Percentiles rank a stretch among this genome's conserved stretches.
phyloP scores from a whole-genome alignment of 92 coral and sea anemone genomes.

The Zoanthus sociatus region DNA sequence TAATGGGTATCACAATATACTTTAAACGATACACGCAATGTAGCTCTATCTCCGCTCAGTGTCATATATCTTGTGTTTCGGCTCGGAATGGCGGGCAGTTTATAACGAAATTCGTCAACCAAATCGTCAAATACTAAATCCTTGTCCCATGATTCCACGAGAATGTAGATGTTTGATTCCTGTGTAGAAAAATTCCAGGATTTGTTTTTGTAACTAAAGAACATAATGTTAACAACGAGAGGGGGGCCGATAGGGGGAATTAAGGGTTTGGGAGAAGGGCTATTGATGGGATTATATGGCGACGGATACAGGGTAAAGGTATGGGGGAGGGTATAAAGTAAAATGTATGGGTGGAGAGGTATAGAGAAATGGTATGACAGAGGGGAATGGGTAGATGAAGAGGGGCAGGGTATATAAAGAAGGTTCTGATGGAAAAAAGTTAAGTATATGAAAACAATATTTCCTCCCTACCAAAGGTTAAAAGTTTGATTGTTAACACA shows the following conservation, averaged over 20 bases:
- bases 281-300: too few relatives aligned
- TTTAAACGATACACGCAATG: slow-evolving; percentile 42
- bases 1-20: slow-evolving; percentile 44
- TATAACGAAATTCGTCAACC: slow-evolving; percentile 56
- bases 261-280: too few relatives aligned
- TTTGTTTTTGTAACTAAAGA: neutral
- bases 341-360: too few relatives aligned
- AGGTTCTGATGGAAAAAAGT: too few relatives aligned
- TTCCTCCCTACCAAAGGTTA: too few relatives aligned
- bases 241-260: neutral
- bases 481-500: too few relatives aligned
- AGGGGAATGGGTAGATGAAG: too few relatives aligned
- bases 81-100: slow-evolving; percentile 44
- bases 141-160: slow-evolving; percentile 70
- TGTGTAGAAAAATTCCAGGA: neutral
- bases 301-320: too few relatives aligned
- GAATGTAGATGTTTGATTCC: slow-evolving; percentile 61
- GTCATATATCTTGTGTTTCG: slow-evolving; percentile 52
- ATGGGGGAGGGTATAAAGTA: too few relatives aligned
- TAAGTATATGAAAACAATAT: too few relatives aligned
- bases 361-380: too few relatives aligned
- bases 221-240: neutral
- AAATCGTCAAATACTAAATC: slow-evolving; percentile 64
- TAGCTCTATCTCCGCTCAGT: slow-evolving; percentile 62
- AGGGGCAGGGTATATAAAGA: too few relatives aligned